A percentile compares a stretch with the other conserved stretches of the same genome.
Evolutionary conservation across 1,140 invertebrate genomes (phyloP).

Genomic region (Hirudo medicinalis): DNA sequence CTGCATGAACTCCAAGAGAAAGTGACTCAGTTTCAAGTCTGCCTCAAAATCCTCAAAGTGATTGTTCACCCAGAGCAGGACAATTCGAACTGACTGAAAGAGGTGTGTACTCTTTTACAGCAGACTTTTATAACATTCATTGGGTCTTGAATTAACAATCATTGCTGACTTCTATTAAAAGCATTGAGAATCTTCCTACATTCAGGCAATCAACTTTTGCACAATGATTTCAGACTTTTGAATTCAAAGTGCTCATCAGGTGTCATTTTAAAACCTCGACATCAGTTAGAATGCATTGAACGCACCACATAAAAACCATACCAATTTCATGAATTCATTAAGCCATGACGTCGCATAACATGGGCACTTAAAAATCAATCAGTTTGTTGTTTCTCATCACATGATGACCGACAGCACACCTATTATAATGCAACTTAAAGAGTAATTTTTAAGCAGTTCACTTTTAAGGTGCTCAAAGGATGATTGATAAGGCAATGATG

Average conservation of each 20-base stretch:
- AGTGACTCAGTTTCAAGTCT: conserved; percentile 87
- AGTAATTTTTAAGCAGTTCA: not conserved
- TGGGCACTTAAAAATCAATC: too few relatives aligned
- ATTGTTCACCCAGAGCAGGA: conserved; percentile 95
- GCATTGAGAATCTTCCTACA: not conserved
- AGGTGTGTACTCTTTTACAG: not conserved
- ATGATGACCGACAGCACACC: not conserved
- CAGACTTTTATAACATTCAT: not conserved
- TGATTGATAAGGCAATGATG: too few relatives aligned
- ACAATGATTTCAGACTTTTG: too few relatives aligned
- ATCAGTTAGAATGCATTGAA: too few relatives aligned
- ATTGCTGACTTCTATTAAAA: conserved; percentile 45
- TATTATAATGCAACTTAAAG: not conserved
- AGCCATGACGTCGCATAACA: too few relatives aligned
- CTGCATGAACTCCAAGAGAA: conserved; percentile 78
- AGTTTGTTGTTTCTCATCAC: not conserved
- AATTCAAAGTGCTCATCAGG: too few relatives aligned
- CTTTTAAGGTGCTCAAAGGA: not conserved
- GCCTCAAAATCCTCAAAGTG: conserved; percentile 99
- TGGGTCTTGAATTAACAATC: conserved; percentile 50
- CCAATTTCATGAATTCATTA: too few relatives aligned
- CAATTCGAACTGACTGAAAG: conserved; percentile 49
- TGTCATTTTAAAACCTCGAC: too few relatives aligned
- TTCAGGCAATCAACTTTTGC: not conserved
- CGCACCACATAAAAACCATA: too few relatives aligned